These are phyloP conservation scores for Acleris emargana DNA, from an alignment of 2,888 invertebrate genomes.

Conservation along the genomic window DNA sequence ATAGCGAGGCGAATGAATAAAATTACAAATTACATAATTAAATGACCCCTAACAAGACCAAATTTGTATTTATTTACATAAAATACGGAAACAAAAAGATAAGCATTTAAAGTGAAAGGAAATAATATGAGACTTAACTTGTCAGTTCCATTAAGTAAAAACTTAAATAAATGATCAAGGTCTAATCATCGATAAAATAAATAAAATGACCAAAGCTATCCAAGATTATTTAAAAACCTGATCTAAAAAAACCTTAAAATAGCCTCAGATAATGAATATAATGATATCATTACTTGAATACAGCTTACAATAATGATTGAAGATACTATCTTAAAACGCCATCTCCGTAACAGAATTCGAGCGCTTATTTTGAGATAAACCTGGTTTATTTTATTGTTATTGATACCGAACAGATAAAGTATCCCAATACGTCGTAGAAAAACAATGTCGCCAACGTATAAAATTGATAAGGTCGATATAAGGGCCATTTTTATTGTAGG, in stretches of 20 bases:
- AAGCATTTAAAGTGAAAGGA: constrained; percentile 1
- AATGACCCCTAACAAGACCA: constrained; percentile 43
- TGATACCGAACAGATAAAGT: constrained; percentile 51
- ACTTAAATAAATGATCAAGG: too few species aligned
- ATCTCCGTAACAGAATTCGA: constrained; percentile 34
- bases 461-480: constrained; percentile 51
- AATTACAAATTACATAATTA: constrained; percentile 41
- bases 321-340: constrained; percentile 27
- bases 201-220: neutral
- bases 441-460: constrained; percentile 47
- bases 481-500: constrained; percentile 41
- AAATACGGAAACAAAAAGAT: constrained; percentile 45
- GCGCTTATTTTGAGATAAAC: constrained; percentile 36
- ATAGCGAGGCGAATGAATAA: constrained; percentile 39
- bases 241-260: constrained; percentile 15
- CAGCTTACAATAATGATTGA: constrained; percentile 36
- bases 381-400: constrained; percentile 54
- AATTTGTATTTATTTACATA: constrained; percentile 54
- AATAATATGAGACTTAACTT: neutral
- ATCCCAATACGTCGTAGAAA: constrained; percentile 39
- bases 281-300: constrained; percentile 30
- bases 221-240: neutral
- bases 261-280: constrained; percentile 12
- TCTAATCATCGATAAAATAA: too few species aligned
- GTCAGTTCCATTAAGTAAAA: too few species aligned